A percentile compares a stretch with the other conserved stretches of the same genome.
phyloP scores from a whole-genome alignment of 1,140 invertebrate genomes.

The Hestina assimilis region DNA sequence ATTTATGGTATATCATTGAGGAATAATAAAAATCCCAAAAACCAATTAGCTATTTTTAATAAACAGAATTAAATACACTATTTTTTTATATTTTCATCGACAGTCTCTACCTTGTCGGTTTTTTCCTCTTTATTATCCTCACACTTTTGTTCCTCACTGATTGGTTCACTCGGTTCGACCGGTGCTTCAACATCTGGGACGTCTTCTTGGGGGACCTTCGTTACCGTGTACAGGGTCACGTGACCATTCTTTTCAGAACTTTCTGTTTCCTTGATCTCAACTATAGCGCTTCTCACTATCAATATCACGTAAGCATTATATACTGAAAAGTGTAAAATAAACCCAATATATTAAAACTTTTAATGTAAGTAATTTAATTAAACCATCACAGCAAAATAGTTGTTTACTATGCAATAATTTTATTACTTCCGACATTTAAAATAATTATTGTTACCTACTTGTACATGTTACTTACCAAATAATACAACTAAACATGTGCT shows the following conservation, averaged over 20 bases:
- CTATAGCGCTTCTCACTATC: slow-evolving; percentile 51
- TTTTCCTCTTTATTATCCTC: slow-evolving; percentile 16
- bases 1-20: too few species aligned
- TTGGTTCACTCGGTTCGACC: slow-evolving; percentile 1
- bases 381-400: too few species aligned
- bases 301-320: slow-evolving; percentile 48
- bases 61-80: slow-evolving; percentile 3
- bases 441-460: too few species aligned
- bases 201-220: slow-evolving; percentile 11
- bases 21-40: too few species aligned
- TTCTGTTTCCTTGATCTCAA: slow-evolving; percentile 40
- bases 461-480: too few species aligned
- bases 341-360: too few species aligned
- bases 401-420: too few species aligned
- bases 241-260: slow-evolving; percentile 28
- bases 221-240: slow-evolving; percentile 33
- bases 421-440: too few species aligned
- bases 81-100: slow-evolving; percentile 39
- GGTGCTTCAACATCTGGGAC: slow-evolving; percentile 20
- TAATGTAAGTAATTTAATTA: too few species aligned
- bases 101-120: slow-evolving; percentile 33
- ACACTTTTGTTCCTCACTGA: neutral
- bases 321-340: slow-evolving; percentile 27
- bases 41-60: neutral
- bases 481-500: too few species aligned